phyloP scores from a whole-genome alignment of 2,113 vertebrate species.

The Macrotus californicus region DNA sequence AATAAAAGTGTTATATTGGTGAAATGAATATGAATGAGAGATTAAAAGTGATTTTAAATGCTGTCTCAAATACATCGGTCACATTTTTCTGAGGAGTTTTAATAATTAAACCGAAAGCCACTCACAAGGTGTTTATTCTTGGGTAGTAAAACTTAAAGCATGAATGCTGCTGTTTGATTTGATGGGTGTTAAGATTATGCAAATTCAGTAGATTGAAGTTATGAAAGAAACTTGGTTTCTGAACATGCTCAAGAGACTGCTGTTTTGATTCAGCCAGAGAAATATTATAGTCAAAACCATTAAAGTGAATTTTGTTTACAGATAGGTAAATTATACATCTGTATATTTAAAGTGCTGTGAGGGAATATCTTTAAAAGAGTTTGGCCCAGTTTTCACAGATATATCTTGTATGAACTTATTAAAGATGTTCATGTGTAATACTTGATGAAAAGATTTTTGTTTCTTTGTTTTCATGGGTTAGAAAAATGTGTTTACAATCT shows the following conservation, averaged over 20 bases:
- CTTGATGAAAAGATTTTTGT: conserved; percentile 43
- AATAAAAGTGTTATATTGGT: conserved; percentile 59
- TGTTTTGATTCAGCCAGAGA: conserved; percentile 54
- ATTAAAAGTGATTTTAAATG: conserved; percentile 33
- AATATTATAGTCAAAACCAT: conserved; percentile 47
- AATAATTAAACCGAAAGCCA: conserved; percentile 36
- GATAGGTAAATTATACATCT: conserved; percentile 53
- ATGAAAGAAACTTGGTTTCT: conserved; percentile 58
- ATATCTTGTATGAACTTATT: conserved; percentile 56
- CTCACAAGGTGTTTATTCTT: conserved; percentile 32
- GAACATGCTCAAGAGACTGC: conserved; percentile 58
- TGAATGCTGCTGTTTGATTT: conserved; percentile 49
- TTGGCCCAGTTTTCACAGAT: conserved; percentile 49
- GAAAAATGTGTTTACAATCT: conserved; percentile 73
- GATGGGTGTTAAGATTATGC: conserved; percentile 33
- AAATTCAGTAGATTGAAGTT: conserved; percentile 27
- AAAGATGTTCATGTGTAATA: conserved; percentile 53
- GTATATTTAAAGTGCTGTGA: conserved; percentile 59
- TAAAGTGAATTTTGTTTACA: conserved; percentile 65
- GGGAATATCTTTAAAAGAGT: conserved; percentile 45
- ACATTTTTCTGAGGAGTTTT: conserved; percentile 30
- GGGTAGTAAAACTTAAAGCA: conserved; percentile 21
- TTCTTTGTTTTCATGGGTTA: conserved; percentile 53
- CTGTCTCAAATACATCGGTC: conserved; percentile 1
- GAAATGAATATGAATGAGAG: conserved; percentile 44